phyloP scores from a whole-genome alignment of 2,888 invertebrate species.

The Choristoneura rosaceana region DNA sequence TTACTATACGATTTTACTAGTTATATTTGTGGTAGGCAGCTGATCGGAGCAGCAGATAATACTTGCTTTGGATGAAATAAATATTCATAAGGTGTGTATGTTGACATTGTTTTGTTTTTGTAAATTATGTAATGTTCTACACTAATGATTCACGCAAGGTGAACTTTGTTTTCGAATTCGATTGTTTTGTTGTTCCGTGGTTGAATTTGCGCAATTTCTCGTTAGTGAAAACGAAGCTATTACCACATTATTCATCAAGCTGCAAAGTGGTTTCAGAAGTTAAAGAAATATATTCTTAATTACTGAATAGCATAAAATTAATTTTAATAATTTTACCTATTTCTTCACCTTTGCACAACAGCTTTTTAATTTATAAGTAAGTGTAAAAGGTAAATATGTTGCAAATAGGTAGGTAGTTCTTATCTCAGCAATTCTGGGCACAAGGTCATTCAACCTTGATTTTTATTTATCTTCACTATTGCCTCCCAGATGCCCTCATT shows the following conservation, averaged over 20 bases:
- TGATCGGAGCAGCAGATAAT: slow-evolving; percentile 64
- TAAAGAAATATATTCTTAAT: neutral
- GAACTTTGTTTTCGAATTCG: slow-evolving; percentile 33
- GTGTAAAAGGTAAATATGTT: neutral
- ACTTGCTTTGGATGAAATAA: slow-evolving; percentile 43
- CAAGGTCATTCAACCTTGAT: slow-evolving; percentile 21
- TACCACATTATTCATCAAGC: neutral
- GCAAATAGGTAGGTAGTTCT: neutral
- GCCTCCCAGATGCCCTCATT: slow-evolving; percentile 1
- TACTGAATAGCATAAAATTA: no score
- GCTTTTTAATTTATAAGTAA: neutral
- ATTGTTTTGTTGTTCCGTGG: slow-evolving; percentile 25
- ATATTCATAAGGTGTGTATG: slow-evolving; percentile 49
- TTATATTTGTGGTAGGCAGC: slow-evolving; percentile 59
- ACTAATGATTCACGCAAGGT: slow-evolving; percentile 29
- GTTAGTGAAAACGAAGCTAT: neutral
- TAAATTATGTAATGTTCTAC: slow-evolving; percentile 59
- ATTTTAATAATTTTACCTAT: neutral
- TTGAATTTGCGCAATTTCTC: slow-evolving; percentile 20
- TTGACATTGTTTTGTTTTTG: slow-evolving; percentile 57
- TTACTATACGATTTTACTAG: slow-evolving; percentile 44
- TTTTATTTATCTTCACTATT: slow-evolving; percentile 20
- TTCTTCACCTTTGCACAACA: neutral
- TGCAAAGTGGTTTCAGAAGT: neutral
- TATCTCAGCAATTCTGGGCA: slow-evolving; percentile 15